These are phyloP conservation scores for Neolamprologus sp. DNA, from an alignment of 2,113 vertebrate genomes.

Conservation along the genomic window DNA sequence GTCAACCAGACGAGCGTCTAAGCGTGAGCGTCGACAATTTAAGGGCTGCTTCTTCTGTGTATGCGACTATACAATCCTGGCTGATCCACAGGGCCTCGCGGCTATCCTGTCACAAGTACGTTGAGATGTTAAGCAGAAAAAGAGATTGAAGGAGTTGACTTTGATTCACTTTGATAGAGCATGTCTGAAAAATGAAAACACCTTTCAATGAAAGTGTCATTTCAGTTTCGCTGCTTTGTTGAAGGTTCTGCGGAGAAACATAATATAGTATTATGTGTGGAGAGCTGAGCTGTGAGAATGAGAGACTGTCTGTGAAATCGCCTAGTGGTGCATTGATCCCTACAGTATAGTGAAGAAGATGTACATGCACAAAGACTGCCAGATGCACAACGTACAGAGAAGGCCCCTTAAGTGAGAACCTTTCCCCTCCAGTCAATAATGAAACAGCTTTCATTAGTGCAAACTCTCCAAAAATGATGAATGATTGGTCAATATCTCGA, in stretches of 20 bases:
- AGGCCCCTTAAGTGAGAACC: slow-evolving; percentile 8
- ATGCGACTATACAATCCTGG: background rate
- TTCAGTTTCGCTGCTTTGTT: slow-evolving; percentile 10
- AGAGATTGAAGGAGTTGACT: slow-evolving; percentile 14
- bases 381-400: background rate
- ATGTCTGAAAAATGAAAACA: slow-evolving; percentile 42
- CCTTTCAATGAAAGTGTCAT: slow-evolving; percentile 28
- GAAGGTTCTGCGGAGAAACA: background rate
- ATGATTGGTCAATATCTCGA: slow-evolving; percentile 29
- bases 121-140: slow-evolving; percentile 3
- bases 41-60: background rate
- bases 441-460: background rate
- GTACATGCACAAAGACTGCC: background rate
- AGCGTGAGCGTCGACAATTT: background rate
- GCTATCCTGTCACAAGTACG: slow-evolving; percentile 22
- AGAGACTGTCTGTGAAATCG: background rate
- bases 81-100: background rate
- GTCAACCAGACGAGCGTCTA: background rate
- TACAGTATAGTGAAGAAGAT: background rate
- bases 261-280: background rate
- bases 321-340: background rate
- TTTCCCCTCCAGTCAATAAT: slow-evolving; percentile 11
- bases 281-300: background rate
- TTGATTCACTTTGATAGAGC: slow-evolving; percentile 36
- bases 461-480: slow-evolving; percentile 15